Base-by-base conservation (phyloP, 2,113 vertebrate species). In the Vicugna pacos region DNA sequence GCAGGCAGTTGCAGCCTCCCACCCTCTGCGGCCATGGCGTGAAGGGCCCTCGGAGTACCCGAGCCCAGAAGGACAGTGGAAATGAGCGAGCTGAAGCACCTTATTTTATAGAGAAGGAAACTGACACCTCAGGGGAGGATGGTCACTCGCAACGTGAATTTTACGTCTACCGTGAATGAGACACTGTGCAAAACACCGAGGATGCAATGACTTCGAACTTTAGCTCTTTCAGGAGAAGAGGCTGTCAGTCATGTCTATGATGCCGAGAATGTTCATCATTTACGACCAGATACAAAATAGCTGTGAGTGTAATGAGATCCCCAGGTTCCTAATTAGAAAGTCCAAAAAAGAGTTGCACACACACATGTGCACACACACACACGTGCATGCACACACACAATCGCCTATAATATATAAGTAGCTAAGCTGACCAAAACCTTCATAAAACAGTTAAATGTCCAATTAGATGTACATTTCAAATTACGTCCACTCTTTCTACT, bases 181-280 rank as follows among this genome's bases (percentile, higher is more conserved):
- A 56, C 35, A 14, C 9, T 0, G 1, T 17, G 11, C 28, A 8
- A 30, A 24, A 46, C 2, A 0, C 0, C 58, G 54, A 42, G 50
- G 20, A 20, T 5, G 0, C 1, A 12, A 2, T 12, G 35, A 2
- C 67, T 12, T 48, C 24, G 48, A 24, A 69, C 8, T 30, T 46
- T 7, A 20, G 46, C 35, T 84, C 19, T 22, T 30, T 75, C 19
- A 7, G n/a, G 79, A 87, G 73, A 9, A 13, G 15, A 54, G 11
- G 2, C 19, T 20, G 8, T 52, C 14, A 3, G 32, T 62, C 35
- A 46, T 0, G 3, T n/a, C 8, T 8, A 0, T 5, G 20, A 26
- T 15, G n/a, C 26, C 3, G 8, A 15, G 69, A 56, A 30, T 10
- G 3, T n/a, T 54, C 19, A 16, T 46, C 12, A n/a, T 26, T 11